Base-by-base conservation (phyloP, 2,797 vertebrate genomes). In the Anolis apletophallus region DNA sequence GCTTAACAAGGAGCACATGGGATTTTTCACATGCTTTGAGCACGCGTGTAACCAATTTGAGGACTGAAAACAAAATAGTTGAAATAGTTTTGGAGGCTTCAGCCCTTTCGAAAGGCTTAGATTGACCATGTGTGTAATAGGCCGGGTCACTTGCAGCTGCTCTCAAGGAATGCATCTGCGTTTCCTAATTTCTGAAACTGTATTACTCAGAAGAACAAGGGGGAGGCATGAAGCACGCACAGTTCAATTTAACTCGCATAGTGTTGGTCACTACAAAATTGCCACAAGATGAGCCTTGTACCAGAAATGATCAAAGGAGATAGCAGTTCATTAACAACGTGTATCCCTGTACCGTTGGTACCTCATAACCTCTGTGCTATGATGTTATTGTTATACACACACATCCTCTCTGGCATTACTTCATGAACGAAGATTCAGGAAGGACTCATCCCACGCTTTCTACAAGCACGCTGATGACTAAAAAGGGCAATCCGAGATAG, bases 1-100 rank as follows among this genome's bases (percentile, higher is more conserved):
- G 32, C 76, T 64, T 78, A 84, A 83, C 32, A 10, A n/a, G 59
- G 69, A 84, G 40, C 87, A 83, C 57, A 68, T 80, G 61, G 83
- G 32, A 85, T 71, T 57, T 34, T 57, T 0, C 34, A 84, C 26
- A 1, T 32, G 0, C 80, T 21, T 83, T 1, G 32, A 36, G 40
- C 19, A 16, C 61, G 23, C 78, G 71, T 55, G 2, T 81, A 59
- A 72, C 64, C 83, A 3, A 12, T 32, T 78, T 59, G 73, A 36
- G 32, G 55, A n/a, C 36, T 55, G 32, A 69, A 76, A 86, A 81
- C 59, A 68, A 86, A 55, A 86, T 29, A 80, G 46, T 52, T 85
- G 17, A 64, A 80, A 80, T 86, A 64, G 46, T 76, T 84, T 64
- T 68, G 59, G n/a, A 81, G 40, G 40, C 77, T 77, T 2, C 64